Evolutionary conservation across 2,113 vertebrate species (phyloP), one percentile per base, ranked within the genome.

Genomic region (Plotosus lineatus): DNA sequence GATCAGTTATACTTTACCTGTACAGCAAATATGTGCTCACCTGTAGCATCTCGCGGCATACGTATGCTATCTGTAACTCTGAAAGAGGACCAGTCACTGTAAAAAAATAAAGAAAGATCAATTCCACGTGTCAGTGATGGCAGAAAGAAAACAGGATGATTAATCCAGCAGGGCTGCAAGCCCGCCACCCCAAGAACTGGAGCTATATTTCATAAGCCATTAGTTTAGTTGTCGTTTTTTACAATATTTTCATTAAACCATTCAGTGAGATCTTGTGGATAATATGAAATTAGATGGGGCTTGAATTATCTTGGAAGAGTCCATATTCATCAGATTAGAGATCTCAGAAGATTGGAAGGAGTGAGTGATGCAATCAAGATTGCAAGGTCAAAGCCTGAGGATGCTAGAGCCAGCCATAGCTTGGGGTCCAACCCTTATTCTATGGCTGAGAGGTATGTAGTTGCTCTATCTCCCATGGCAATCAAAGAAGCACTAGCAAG

Each of bases 31-130:
- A 31, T 48, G 9, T 48, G 33, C 89, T 91, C 81, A 97, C 96
- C 93, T 96, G 94, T 1, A 97, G 92, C 86, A 94, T 96, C 88
- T 97, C 96, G 44, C 96, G 92, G 89, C 95, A 95, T 73, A 96
- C 89, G 15, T 95, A 97, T 69, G 96, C 93, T 10, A 96, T 96
- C 92, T 97, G 96, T 6, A 86, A 87, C 89, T 97, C 96, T 0
- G 94, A 89, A 40, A 97, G 90, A n/a, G 95, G 84, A 23, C 96
- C 96, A 0, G 95, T 96, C 87, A 94, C 96, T 97, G 88, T 26
- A 23, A 61, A 55, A 78, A 58, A 40, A 44, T 17, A 77, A 84
- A 33, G 3, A 46, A 26, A 50, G 53, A 53, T n/a, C 17, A 6
- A 66, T 11, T 51, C 33, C 6, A 50, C n/a, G n/a, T 26, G 36